Conservation (phyloP, 1,140 invertebrate species). For the Oryctes rhinoceros region DNA sequence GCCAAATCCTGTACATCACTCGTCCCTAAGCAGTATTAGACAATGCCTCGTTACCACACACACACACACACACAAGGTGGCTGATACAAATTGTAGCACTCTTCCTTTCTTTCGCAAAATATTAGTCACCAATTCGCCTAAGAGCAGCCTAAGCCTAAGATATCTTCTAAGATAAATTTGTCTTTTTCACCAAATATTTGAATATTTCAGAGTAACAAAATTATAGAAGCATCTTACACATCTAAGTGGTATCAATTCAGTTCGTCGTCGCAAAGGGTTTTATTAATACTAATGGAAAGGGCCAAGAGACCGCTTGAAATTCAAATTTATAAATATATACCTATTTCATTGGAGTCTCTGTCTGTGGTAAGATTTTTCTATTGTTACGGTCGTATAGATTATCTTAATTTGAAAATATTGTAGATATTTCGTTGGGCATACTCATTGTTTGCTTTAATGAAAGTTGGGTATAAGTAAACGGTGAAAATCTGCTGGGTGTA, state of each 20-base stretch:
- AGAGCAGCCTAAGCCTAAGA: no score
- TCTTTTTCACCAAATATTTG: no score
- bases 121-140: no score
- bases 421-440: slow-evolving; percentile 8
- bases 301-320: background rate
- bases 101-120: no score
- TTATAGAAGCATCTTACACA: slow-evolving; percentile 5
- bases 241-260: slow-evolving; percentile 10
- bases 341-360: slow-evolving; percentile 8
- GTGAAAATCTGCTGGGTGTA: no score
- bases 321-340: background rate
- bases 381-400: background rate
- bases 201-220: slow-evolving; percentile 12
- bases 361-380: slow-evolving; percentile 1
- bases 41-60: no score
- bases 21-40: no score
- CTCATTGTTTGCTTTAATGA: slow-evolving; percentile 1
- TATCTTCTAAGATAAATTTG: no score
- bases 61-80: no score
- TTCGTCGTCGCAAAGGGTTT: background rate
- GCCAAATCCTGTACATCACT: no score
- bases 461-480: background rate
- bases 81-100: no score
- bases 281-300: slow-evolving; percentile 15
- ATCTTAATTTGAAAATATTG: background rate